Conservation (phyloP, 2,113 vertebrate species). For the Formicarius rufipectus region DNA sequence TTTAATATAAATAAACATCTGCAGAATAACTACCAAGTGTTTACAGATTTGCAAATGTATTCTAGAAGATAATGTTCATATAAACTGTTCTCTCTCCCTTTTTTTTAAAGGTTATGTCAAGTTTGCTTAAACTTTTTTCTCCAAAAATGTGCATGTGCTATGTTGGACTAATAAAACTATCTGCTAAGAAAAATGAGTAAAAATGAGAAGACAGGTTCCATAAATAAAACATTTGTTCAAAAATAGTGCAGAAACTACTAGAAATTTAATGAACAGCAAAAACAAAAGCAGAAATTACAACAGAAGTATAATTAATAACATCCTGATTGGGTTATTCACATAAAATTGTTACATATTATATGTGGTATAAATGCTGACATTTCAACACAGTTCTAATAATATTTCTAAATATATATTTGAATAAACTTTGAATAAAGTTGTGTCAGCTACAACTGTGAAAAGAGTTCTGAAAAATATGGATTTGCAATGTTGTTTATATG, state of each 20-base stretch:
- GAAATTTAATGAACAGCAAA: neutral
- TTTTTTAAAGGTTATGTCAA: neutral
- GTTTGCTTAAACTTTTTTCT: neutral
- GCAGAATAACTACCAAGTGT: neutral
- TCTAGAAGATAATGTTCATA: neutral
- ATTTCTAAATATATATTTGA: accelerated
- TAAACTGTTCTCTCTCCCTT: neutral
- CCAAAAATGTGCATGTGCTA: neutral
- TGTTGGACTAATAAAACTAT: neutral
- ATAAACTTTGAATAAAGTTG: neutral
- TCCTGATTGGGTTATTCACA: neutral
- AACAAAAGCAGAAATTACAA: neutral
- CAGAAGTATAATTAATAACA: neutral
- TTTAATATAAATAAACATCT: slow-evolving; percentile 46
- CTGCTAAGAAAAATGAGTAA: neutral
- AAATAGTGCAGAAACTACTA: neutral
- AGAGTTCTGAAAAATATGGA: neutral
- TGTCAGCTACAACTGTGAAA: neutral
- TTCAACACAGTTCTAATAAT: neutral
- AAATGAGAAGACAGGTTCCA: neutral
- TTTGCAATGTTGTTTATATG: neutral
- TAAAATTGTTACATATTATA: neutral
- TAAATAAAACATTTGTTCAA: neutral
- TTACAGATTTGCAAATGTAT: neutral
- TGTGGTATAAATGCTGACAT: accelerated